phyloP scores from a whole-genome alignment of 2,888 invertebrate species.

The Nephrotoma flavescens region DNA sequence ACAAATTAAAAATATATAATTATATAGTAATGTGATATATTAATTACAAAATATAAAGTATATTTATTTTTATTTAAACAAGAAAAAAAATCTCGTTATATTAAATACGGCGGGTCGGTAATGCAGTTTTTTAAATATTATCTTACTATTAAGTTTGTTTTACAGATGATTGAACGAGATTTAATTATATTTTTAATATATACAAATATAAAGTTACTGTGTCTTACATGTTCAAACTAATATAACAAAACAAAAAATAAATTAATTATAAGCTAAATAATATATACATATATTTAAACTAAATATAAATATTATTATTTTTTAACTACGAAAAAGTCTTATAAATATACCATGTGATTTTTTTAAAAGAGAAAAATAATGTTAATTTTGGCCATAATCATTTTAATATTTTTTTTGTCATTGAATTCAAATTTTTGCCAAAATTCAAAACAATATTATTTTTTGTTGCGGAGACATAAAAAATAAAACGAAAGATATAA shows the following conservation, averaged over 20 bases:
- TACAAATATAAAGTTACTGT: conserved; percentile 6
- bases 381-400: neutral
- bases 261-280: too few species aligned
- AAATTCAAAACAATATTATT: neutral
- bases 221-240: conserved; percentile 5
- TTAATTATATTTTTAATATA: neutral
- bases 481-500: neutral
- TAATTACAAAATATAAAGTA: neutral
- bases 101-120: neutral
- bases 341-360: neutral
- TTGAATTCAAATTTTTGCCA: neutral
- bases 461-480: neutral
- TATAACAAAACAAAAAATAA: neutral
- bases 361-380: neutral
- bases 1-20: neutral
- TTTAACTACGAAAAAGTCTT: neutral
- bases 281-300: too few species aligned
- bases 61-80: neutral
- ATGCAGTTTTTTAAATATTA: neutral
- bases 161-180: neutral
- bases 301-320: neutral
- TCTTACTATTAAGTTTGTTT: neutral
- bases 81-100: neutral
- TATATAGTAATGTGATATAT: neutral
- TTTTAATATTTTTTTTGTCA: neutral